A percentile compares a stretch with the other conserved stretches of the same genome.
Conservation (phyloP, 1,140 invertebrate species). For the Druon quercuslanigerum region DNA sequence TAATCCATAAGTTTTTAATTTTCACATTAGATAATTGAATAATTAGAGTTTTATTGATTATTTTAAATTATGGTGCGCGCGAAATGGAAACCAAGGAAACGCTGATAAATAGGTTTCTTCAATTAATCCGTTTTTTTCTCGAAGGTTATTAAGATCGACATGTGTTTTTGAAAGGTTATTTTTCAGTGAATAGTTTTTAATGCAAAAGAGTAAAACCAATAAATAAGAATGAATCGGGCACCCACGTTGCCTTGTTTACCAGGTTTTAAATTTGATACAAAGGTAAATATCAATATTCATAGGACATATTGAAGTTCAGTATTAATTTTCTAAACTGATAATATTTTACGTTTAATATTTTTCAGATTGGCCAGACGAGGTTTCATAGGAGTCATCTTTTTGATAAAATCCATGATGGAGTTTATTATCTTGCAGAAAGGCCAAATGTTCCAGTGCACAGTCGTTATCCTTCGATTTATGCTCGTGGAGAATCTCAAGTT, state of each 20-base stretch:
- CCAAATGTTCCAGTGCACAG: conserved; percentile 54
- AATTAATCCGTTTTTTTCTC: not conserved
- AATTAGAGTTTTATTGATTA: not conserved
- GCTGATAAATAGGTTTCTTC: conserved; percentile 41
- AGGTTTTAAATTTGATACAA: conserved; percentile 74
- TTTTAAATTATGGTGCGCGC: not conserved
- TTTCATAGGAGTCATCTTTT: conserved; percentile 77
- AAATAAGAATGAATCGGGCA: conserved; percentile 54
- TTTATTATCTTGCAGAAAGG: conserved; percentile 76
- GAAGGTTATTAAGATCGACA: not conserved
- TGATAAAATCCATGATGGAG: conserved; percentile 74
- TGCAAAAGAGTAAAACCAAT: not conserved
- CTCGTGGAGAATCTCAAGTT: conserved; percentile 81
- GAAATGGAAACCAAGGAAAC: conserved; percentile 50
- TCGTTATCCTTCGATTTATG: conserved; percentile 80
- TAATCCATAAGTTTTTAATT: not conserved
- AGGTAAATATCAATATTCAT: conserved; percentile 65
- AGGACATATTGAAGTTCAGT: not conserved
- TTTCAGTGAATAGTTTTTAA: not conserved
- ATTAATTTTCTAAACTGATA: conserved; percentile 33
- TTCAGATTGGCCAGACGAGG: conserved; percentile 76
- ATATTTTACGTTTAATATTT: conserved; percentile 15
- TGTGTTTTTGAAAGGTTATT: not conserved
- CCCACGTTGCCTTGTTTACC: conserved; percentile 74
- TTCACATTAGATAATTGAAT: not conserved